Conservation (phyloP, 2,797 vertebrate species). For the Galago senegalensis region DNA sequence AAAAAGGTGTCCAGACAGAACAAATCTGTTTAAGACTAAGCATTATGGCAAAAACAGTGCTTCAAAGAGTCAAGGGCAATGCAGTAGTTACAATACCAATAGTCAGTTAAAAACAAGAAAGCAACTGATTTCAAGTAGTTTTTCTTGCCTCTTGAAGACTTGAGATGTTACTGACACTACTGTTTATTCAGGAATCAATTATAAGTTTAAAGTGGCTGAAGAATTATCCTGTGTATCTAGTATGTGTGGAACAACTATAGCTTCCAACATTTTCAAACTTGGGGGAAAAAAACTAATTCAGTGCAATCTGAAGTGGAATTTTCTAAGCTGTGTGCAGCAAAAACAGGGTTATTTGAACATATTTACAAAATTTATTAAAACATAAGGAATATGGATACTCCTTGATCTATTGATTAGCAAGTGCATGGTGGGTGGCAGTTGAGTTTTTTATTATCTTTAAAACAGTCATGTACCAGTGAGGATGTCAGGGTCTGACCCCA, state of each 20-base stretch:
- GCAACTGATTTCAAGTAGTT: background rate
- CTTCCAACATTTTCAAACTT: slow-evolving; percentile 35
- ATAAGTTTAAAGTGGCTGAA: background rate
- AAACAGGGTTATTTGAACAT: background rate
- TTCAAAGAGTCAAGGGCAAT: background rate
- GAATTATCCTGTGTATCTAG: background rate
- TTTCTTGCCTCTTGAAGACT: background rate
- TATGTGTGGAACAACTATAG: background rate
- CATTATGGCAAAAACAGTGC: background rate
- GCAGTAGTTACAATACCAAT: background rate
- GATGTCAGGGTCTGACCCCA: too few species aligned
- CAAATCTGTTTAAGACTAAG: background rate
- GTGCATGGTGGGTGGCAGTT: background rate
- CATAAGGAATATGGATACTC: background rate
- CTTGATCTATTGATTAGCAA: background rate
- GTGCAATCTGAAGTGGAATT: background rate
- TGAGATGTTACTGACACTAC: background rate
- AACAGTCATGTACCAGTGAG: background rate
- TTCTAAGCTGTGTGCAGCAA: background rate
- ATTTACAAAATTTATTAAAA: background rate
- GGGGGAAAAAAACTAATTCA: background rate
- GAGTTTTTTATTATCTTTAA: background rate
- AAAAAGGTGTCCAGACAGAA: background rate
- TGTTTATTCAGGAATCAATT: background rate
- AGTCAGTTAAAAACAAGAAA: slow-evolving; percentile 8